Evolutionary conservation across 2,113 vertebrate genomes (phyloP), one percentile per base, ranked within the genome.

Genomic region (Triplophysa dalaica): DNA sequence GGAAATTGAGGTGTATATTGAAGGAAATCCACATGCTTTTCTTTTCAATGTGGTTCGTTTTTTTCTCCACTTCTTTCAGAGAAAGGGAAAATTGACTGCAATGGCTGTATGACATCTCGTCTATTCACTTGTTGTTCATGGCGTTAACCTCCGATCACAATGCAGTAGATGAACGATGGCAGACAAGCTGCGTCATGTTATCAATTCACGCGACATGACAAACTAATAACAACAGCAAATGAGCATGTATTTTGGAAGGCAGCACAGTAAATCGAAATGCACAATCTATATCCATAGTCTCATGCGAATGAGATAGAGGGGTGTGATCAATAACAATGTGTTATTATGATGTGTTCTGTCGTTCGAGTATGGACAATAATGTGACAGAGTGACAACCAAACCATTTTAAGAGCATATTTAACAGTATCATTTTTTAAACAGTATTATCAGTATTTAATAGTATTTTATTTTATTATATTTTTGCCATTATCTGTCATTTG

Each of bases 221-320:
- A 90, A 90, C 89, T 91, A 89, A 91, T 92, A 92, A 91, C 88
- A 77, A 83, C 88, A 86, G 84, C 87, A 89, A 91, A 91, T 90
- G 89, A 91, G 86, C 82, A 78, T 82, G 87, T 89, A 86, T 80
- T 88, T 87, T 81, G 86, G 77, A 82, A 81, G 85, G 85, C 82
- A 60, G 82, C 70, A 70, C 79, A 79, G 87, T 88, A 91, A 90
- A 92, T 90, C 87, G 89, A 89, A 91, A 85, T 45, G 86, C 83
- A 62, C 84, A 72, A 75, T 86, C 88, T 84, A 45, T 11, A 83
- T 83, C 88, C 85, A 90, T 86, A 85, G 75, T 73, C 63, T 72
- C 29, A 72, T 80, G 86, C 82, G 43, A 65, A 84, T 87, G 77
- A 60, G 70, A 84, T 58, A 73, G 86, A 83, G 82, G 62, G 26